These are phyloP conservation scores for Phaethornis superciliosus DNA, from an alignment of 2,113 vertebrate species.

Conservation along the genomic window DNA sequence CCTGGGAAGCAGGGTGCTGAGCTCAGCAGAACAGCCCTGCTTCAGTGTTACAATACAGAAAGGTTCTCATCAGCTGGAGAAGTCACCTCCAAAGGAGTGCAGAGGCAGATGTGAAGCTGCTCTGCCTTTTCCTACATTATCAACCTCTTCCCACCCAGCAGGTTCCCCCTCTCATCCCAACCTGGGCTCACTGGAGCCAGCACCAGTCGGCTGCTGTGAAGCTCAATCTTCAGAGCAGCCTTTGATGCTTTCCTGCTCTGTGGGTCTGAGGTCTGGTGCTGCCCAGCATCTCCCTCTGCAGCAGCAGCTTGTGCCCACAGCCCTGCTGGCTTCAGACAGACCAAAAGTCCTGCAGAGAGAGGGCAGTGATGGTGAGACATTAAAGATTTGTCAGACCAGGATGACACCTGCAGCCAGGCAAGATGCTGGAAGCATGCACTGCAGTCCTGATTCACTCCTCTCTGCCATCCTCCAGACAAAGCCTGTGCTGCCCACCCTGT, in stretches of 20 bases:
- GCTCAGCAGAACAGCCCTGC: not conserved
- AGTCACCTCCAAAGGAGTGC: not conserved
- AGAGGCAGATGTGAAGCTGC: not conserved
- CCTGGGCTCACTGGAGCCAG: accelerated
- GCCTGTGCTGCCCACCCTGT: accelerated
- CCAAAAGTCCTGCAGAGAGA: not conserved
- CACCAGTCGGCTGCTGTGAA: not conserved
- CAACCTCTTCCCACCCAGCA: not conserved
- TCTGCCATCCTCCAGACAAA: not conserved
- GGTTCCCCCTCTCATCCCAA: not conserved
- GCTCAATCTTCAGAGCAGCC: not conserved
- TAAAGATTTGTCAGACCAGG: not conserved
- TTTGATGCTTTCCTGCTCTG: not conserved
- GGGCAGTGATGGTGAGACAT: not conserved
- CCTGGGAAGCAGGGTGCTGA: not conserved
- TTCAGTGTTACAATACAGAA: not conserved
- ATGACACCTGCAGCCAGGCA: accelerated
- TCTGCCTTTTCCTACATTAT: not conserved
- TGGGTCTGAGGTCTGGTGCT: not conserved
- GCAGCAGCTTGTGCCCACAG: accelerated
- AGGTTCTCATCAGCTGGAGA: not conserved
- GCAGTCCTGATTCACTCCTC: not conserved
- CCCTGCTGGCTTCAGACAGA: not conserved
- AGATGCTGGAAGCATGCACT: not conserved
- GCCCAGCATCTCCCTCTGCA: not conserved